phyloP scores from a whole-genome alignment of 2,888 invertebrate species.

The Acrobasis repandana region DNA sequence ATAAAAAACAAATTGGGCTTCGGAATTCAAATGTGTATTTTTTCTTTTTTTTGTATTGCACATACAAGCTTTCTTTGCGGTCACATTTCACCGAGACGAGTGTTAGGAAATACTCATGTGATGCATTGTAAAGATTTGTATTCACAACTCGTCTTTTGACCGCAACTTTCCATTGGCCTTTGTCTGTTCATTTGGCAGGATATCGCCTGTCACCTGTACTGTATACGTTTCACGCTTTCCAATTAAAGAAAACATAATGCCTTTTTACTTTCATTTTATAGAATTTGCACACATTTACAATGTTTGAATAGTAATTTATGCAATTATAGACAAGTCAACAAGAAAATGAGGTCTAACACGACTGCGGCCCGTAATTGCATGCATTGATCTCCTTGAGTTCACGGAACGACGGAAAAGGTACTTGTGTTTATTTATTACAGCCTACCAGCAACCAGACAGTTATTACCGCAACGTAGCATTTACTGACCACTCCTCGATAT shows the following conservation, averaged over 20 bases:
- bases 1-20: slow-evolving; percentile 32
- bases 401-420: slow-evolving; percentile 67
- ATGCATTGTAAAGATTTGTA: slow-evolving; percentile 76
- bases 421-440: slow-evolving; percentile 55
- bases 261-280: slow-evolving; percentile 21
- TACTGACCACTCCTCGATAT: slow-evolving; percentile 59
- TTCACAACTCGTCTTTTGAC: slow-evolving; percentile 55
- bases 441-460: slow-evolving; percentile 38
- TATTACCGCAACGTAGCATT: slow-evolving; percentile 50
- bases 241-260: slow-evolving; percentile 25
- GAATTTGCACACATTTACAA: slow-evolving; percentile 25
- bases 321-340: slow-evolving; percentile 52
- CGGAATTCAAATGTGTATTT: slow-evolving; percentile 30
- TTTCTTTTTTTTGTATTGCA: slow-evolving; percentile 29
- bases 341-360: slow-evolving; percentile 47
- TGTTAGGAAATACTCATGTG: slow-evolving; percentile 69
- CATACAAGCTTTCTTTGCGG: slow-evolving; percentile 62
- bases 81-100: slow-evolving; percentile 57
- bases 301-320: slow-evolving; percentile 46
- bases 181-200: slow-evolving; percentile 59
- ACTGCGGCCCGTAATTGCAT: slow-evolving; percentile 55
- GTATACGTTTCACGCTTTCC: slow-evolving; percentile 44
- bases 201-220: slow-evolving; percentile 35
- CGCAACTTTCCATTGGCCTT: slow-evolving; percentile 76
- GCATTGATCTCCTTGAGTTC: slow-evolving; percentile 75